These are phyloP conservation scores for Caenorhabditis angaria DNA, from an alignment of 2,888 invertebrate genomes.

Conservation along the genomic window DNA sequence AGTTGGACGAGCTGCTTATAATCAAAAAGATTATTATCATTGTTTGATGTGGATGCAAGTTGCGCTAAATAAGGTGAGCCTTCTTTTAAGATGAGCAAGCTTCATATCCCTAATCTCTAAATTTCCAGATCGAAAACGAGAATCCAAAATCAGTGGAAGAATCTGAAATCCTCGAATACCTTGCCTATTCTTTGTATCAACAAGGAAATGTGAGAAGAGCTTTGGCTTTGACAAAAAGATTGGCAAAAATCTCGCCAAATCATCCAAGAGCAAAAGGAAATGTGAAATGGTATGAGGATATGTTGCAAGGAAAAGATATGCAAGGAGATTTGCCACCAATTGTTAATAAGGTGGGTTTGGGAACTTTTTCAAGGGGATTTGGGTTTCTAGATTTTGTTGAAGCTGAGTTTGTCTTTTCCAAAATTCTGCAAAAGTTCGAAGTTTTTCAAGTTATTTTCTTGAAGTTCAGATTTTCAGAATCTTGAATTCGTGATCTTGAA, in stretches of 20 bases:
- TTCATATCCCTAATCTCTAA: no score
- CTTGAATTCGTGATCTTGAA: neutral
- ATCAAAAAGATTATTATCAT: constrained; percentile 89
- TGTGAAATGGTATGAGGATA: constrained; percentile 87
- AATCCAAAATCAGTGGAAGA: constrained; percentile 52
- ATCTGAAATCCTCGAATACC: constrained; percentile 84
- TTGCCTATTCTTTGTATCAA: constrained; percentile 89
- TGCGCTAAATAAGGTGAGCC: constrained; percentile 52
- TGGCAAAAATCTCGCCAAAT: constrained; percentile 79
- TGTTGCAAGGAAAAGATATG: constrained; percentile 76
- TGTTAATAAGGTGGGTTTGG: constrained; percentile 53
- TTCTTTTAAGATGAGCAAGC: no score
- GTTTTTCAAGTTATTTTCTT: no score
- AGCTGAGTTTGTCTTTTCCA: no score
- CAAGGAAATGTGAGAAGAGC: constrained; percentile 87
- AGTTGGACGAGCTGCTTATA: constrained; percentile 90
- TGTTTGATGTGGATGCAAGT: constrained; percentile 90
- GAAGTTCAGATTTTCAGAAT: neutral
- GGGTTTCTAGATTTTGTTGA: no score
- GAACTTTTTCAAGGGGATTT: no score
- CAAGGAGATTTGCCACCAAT: constrained; percentile 66
- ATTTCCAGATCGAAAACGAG: constrained; percentile 55
- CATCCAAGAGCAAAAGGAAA: constrained; percentile 90
- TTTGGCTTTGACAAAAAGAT: constrained; percentile 86
- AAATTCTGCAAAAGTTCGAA: neutral